Conservation (phyloP, 2,797 vertebrate species). For the Peromyscus eremicus region DNA sequence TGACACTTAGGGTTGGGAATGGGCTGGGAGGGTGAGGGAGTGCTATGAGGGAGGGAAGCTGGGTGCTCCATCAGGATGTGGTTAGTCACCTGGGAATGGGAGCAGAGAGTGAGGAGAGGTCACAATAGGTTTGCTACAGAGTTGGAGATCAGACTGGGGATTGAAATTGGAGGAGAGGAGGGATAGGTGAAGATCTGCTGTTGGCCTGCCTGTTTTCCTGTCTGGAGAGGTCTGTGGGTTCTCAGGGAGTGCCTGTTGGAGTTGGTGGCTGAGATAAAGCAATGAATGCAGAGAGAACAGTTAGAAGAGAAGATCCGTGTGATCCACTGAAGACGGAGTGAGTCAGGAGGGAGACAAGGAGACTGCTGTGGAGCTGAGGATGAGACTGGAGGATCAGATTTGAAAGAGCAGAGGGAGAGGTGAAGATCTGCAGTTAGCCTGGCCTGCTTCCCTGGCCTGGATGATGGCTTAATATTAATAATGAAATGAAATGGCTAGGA, state of each 20-base stretch:
- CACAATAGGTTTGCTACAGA: not conserved
- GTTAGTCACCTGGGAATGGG: not conserved
- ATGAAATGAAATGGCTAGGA: not conserved
- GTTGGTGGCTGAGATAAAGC: not conserved
- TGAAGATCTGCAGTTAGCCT: not conserved
- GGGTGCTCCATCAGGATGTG: not conserved
- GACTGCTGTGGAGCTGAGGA: not conserved
- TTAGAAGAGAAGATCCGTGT: not conserved
- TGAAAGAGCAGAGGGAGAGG: not conserved
- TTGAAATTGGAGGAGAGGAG: not conserved
- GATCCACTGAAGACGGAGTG: not conserved
- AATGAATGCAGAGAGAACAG: not conserved
- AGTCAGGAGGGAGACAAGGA: not conserved
- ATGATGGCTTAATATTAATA: not conserved
- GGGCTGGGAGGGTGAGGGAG: not conserved
- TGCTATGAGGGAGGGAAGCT: not conserved
- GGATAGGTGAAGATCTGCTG: not conserved
- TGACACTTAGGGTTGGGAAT: not conserved
- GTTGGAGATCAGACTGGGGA: too few species aligned
- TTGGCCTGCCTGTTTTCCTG: not conserved
- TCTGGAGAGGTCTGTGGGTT: not conserved
- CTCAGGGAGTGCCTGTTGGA: not conserved
- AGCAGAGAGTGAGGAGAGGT: not conserved
- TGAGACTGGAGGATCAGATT: not conserved
- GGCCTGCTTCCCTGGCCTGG: not conserved